A percentile compares a stretch with the other conserved stretches of the same genome.
Evolutionary conservation across 2,888 invertebrate genomes (phyloP).

Genomic region (Sinopyrophorus schimmeli): DNA sequence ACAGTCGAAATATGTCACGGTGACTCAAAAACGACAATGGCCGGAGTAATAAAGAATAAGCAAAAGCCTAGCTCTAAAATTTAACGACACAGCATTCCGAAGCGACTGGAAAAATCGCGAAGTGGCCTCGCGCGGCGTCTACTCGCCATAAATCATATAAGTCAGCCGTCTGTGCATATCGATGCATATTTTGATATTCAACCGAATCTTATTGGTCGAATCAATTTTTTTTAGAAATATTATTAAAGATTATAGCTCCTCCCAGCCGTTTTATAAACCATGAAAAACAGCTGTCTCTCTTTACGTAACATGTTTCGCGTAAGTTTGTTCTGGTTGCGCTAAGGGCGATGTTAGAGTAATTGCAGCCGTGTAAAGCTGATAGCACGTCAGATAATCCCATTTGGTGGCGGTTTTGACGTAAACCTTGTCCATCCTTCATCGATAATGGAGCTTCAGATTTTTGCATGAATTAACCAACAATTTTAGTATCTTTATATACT

Average conservation of each 20-base stretch:
- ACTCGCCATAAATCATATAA: conserved; percentile 38
- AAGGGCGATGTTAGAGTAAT: conserved; percentile 50
- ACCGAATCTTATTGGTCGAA: conserved; percentile 48
- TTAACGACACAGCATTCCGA: conserved; percentile 36
- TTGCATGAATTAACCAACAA: conserved; percentile 42
- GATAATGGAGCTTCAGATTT: conserved; percentile 38
- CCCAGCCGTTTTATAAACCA: conserved; percentile 45
- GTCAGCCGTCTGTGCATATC: conserved; percentile 41
- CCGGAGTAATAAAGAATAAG: conserved; percentile 33
- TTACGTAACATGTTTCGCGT: conserved; percentile 27
- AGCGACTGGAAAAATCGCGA: conserved; percentile 35
- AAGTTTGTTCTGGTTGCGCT: conserved; percentile 38
- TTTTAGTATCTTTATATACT: conserved; percentile 24
- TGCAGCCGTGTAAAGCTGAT: conserved; percentile 50
- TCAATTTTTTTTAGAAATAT: conserved; percentile 45
- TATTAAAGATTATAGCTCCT: conserved; percentile 45
- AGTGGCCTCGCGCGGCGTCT: conserved; percentile 33
- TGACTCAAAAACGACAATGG: conserved; percentile 35
- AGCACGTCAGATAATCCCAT: conserved; percentile 49
- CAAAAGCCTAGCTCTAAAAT: conserved; percentile 34
- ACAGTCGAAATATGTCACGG: conserved; percentile 37
- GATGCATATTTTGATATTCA: conserved; percentile 51
- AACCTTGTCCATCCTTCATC: conserved; percentile 37
- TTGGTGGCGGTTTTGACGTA: conserved; percentile 44
- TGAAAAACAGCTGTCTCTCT: conserved; percentile 37